These are phyloP conservation scores for Sturmia bella DNA, from an alignment of 2,888 invertebrate genomes.

Conservation along the genomic window DNA sequence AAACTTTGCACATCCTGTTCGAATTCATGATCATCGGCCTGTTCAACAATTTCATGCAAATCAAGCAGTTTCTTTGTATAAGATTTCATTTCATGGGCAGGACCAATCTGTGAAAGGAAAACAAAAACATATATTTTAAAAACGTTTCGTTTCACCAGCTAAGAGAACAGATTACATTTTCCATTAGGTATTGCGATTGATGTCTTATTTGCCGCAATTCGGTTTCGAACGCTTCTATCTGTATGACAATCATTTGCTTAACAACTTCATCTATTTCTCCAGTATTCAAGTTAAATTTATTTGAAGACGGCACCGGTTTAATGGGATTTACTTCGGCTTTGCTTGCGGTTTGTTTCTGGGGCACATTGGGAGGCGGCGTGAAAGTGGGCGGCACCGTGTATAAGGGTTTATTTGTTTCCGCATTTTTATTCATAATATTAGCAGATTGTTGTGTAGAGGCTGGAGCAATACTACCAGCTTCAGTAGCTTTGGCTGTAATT, in stretches of 20 bases:
- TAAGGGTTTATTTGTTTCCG: slow-evolving; percentile 74
- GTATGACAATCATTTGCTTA: slow-evolving; percentile 85
- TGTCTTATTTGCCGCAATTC: slow-evolving; percentile 85
- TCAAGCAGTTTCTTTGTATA: slow-evolving; percentile 83
- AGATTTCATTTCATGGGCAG: slow-evolving; percentile 83
- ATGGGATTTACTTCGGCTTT: slow-evolving; percentile 31
- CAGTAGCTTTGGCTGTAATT: slow-evolving; percentile 51
- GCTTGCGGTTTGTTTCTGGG: slow-evolving; percentile 32
- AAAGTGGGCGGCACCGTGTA: slow-evolving; percentile 78
- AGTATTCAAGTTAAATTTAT: slow-evolving; percentile 65
- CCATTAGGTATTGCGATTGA: slow-evolving; percentile 82
- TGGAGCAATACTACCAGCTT: slow-evolving; percentile 3
- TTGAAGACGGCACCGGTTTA: slow-evolving; percentile 38
- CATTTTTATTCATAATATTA: slow-evolving; percentile 19
- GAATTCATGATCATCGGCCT: slow-evolving; percentile 85
- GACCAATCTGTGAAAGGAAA: slow-evolving; percentile 82
- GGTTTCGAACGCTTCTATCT: slow-evolving; percentile 85
- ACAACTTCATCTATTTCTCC: slow-evolving; percentile 81
- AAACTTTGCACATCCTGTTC: slow-evolving; percentile 84
- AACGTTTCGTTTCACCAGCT: not conserved
- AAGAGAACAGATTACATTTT: slow-evolving; percentile 71
- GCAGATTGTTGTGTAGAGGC: not conserved
- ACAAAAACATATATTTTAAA: slow-evolving; percentile 10
- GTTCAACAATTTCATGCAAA: slow-evolving; percentile 85
- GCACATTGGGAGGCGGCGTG: slow-evolving; percentile 73